These are phyloP conservation scores for Thamnophis sirtalis DNA, from an alignment of 2,113 vertebrate genomes.

Conservation along the genomic window DNA sequence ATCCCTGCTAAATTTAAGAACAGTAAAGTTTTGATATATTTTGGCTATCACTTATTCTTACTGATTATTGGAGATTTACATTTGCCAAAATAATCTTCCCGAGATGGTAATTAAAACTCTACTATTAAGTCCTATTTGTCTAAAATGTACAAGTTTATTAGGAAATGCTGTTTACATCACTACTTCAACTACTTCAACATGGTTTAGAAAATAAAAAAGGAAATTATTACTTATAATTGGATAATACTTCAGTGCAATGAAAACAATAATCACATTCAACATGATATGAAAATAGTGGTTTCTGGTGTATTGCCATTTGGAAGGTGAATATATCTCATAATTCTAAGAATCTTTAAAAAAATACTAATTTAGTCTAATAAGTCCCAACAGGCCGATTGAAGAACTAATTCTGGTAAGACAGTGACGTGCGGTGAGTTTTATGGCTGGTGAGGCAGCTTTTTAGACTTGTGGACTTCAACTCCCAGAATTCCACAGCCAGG, in stretches of 20 bases:
- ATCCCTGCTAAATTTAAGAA: background rate
- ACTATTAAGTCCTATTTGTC: background rate
- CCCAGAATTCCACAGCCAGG: no score
- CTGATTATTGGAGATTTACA: background rate
- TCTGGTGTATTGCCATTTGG: background rate
- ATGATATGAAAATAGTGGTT: background rate
- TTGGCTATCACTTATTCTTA: background rate
- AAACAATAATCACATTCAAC: background rate
- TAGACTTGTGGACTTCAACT: no score
- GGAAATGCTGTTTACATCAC: background rate
- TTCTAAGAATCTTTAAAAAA: background rate
- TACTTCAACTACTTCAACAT: background rate
- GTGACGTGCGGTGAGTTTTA: no score
- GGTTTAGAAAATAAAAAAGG: background rate
- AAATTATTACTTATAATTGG: background rate
- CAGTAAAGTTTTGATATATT: background rate
- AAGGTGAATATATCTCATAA: background rate
- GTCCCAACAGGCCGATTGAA: constrained; percentile 14
- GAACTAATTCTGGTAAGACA: constrained; percentile 14
- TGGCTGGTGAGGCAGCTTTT: no score
- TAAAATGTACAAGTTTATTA: background rate
- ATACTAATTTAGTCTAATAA: background rate
- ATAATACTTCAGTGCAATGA: background rate
- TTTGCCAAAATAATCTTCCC: background rate
- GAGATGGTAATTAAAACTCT: background rate